Conservation (phyloP, 2,113 vertebrate species). For the Prochilodus magdalenae region DNA sequence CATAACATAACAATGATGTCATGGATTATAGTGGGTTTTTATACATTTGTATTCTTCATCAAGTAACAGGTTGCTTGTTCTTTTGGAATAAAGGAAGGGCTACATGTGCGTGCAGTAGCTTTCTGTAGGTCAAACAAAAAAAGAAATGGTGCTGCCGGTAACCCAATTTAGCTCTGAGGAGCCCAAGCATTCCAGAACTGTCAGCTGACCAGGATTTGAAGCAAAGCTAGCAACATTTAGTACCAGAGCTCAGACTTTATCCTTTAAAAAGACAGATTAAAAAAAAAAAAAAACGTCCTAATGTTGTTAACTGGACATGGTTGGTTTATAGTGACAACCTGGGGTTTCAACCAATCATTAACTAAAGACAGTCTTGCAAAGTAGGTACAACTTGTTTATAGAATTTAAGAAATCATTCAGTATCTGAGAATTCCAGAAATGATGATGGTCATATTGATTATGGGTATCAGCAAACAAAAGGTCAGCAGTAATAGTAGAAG, state of each 20-base stretch:
- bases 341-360: not conserved
- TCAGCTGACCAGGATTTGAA: conserved; percentile 46
- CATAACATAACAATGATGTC: not conserved
- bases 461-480: no score
- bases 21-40: not conserved
- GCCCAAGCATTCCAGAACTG: conserved; percentile 27
- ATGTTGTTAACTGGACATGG: not conserved
- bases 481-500: no score
- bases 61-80: not conserved
- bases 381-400: not conserved
- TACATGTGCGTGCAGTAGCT: not conserved
- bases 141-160: conserved; percentile 2
- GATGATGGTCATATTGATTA: no score
- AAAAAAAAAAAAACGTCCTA: not conserved
- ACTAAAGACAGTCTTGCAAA: not conserved
- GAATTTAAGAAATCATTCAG: no score
- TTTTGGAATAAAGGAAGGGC: not conserved
- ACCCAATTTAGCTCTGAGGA: conserved; percentile 36
- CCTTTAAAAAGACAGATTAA: conserved; percentile 4
- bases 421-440: no score
- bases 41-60: not conserved
- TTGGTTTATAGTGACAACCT: not conserved
- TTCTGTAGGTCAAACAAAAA: conserved; percentile 6
- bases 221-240: conserved; percentile 23
- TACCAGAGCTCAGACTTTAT: conserved; percentile 24